These are phyloP conservation scores for Biston stratarius DNA, from an alignment of 2,888 invertebrate species.

Conservation along the genomic window DNA sequence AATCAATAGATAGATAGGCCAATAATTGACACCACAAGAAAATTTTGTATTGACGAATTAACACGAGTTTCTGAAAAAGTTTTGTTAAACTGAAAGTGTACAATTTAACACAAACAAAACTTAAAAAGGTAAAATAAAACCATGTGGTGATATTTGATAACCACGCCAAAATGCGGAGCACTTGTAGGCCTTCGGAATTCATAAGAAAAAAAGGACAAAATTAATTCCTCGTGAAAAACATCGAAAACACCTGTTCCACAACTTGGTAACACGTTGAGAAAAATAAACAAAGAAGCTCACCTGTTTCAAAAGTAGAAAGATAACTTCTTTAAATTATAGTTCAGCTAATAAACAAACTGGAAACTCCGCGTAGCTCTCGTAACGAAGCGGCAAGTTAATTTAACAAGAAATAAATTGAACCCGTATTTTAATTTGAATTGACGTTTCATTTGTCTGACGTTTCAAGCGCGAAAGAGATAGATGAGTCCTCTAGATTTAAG, in stretches of 20 bases:
- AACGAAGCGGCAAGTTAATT: slow-evolving; percentile 49
- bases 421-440: slow-evolving; percentile 67
- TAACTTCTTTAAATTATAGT: slow-evolving; percentile 11
- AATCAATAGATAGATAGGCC: not conserved
- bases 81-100: slow-evolving; percentile 1
- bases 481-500: slow-evolving; percentile 4
- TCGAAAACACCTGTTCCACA: slow-evolving; percentile 37
- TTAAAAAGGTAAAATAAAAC: slow-evolving; percentile 22
- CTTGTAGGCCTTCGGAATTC: slow-evolving; percentile 23
- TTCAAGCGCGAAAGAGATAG: slow-evolving; percentile 60
- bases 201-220: slow-evolving; percentile 24
- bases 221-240: slow-evolving; percentile 14
- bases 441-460: slow-evolving; percentile 52
- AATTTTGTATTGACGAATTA: not conserved
- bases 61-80: not conserved
- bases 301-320: slow-evolving; percentile 21
- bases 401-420: slow-evolving; percentile 64
- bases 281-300: slow-evolving; percentile 34
- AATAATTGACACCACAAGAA: not conserved
- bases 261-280: slow-evolving; percentile 26
- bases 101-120: slow-evolving; percentile 10
- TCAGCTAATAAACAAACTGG: slow-evolving; percentile 36
- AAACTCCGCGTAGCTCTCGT: slow-evolving; percentile 47
- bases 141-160: slow-evolving; percentile 44
- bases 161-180: slow-evolving; percentile 38